Conservation (phyloP, 2,113 vertebrate species). For the Lathamus discolor region DNA sequence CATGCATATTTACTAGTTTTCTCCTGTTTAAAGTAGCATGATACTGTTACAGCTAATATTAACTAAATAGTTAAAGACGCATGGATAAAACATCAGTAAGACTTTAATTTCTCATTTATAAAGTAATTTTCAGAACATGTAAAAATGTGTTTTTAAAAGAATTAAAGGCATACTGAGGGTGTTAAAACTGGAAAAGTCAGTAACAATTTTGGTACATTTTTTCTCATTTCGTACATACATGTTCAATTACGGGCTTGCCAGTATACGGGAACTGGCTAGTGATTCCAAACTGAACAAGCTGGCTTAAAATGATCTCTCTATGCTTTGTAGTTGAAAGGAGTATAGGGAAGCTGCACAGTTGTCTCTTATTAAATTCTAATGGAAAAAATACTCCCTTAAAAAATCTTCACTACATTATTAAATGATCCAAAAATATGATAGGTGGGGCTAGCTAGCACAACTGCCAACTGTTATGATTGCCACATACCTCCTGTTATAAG, state of each 20-base stretch:
- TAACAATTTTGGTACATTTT: not conserved
- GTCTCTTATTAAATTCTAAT: not conserved
- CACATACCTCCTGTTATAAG: not conserved
- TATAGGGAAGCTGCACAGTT: not conserved
- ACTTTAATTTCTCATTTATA: not conserved
- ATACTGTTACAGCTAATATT: not conserved
- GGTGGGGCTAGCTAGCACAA: constrained; percentile 2
- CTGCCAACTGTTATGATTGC: not conserved
- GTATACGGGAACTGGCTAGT: not conserved
- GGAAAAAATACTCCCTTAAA: not conserved
- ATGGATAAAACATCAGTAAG: not conserved
- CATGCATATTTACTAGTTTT: not conserved
- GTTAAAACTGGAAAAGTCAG: not conserved
- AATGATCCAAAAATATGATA: not conserved
- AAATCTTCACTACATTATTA: not conserved
- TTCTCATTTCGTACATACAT: not conserved
- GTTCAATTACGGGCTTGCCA: not conserved
- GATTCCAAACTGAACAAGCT: not conserved
- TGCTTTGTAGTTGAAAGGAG: not conserved
- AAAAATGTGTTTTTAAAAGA: not conserved
- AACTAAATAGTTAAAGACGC: not conserved
- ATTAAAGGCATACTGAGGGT: not conserved
- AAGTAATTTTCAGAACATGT: not conserved
- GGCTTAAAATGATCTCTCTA: not conserved
- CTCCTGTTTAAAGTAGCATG: not conserved